Conservation (phyloP, 1,140 invertebrate genomes). For the Anagrus nilaparvatae region DNA sequence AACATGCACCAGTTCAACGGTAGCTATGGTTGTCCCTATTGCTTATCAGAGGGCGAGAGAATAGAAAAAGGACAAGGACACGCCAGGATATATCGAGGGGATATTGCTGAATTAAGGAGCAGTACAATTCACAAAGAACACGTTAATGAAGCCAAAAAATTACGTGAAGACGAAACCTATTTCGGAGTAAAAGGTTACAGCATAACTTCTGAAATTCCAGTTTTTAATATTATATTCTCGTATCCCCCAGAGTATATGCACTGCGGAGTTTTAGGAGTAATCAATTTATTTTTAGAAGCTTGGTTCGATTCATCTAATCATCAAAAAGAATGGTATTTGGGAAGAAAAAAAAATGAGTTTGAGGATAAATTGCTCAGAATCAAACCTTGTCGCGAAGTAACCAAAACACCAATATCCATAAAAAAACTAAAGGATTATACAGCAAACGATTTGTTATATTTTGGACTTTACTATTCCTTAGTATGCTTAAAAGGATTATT, state of each 20-base stretch:
- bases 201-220: neutral
- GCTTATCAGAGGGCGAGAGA: conserved; percentile 9
- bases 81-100: conserved; percentile 5
- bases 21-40: conserved; percentile 11
- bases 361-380: neutral
- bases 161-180: neutral
- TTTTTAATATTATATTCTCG: neutral
- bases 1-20: conserved; percentile 14
- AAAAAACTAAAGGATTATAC: neutral
- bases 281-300: neutral
- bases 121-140: neutral
- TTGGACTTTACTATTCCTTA: neutral
- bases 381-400: neutral
- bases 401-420: neutral
- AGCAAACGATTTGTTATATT: neutral
- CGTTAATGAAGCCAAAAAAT: neutral
- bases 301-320: neutral
- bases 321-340: neutral
- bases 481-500: neutral
- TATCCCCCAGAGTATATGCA: conserved; percentile 1
- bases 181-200: neutral
- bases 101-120: neutral
- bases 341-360: neutral
- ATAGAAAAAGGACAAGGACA: conserved; percentile 6
- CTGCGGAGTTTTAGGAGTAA: neutral